Percentiles rank a stretch among this genome's conserved stretches.
phyloP scores from a whole-genome alignment of 2,113 vertebrate genomes.

The Gavia stellata region DNA sequence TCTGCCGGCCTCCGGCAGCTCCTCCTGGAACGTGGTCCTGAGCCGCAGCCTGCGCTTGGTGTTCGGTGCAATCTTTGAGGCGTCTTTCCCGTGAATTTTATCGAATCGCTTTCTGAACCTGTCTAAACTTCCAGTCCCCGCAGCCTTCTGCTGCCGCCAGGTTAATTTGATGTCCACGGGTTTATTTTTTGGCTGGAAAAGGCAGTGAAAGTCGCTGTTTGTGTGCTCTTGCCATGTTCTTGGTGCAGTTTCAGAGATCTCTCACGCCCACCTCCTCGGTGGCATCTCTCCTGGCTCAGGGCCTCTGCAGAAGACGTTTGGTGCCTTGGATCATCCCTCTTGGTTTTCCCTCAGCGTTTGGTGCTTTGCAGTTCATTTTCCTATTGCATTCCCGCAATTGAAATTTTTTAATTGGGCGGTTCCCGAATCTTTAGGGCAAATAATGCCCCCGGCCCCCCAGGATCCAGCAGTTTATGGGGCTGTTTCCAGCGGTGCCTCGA shows the following conservation, averaged over 20 bases:
- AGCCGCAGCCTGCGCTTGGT: accelerated
- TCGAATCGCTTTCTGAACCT: neutral
- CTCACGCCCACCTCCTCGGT: accelerated
- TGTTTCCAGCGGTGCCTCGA: neutral
- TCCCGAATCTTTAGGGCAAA: neutral
- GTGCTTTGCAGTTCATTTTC: neutral
- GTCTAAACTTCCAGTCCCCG: neutral
- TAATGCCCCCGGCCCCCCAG: neutral
- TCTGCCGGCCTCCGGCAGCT: neutral
- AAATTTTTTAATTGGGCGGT: neutral
- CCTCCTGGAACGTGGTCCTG: neutral
- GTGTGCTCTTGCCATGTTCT: neutral
- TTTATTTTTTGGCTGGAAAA: neutral
- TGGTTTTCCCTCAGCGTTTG: neutral
- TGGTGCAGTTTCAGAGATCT: neutral
- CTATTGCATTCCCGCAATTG: neutral
- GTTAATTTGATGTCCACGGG: neutral
- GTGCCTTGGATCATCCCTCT: neutral
- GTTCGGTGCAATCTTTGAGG: accelerated
- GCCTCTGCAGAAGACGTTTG: neutral
- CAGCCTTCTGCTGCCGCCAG: neutral
- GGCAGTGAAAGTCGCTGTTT: neutral
- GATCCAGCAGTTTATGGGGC: neutral
- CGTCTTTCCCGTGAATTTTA: neutral
- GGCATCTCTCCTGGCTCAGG: neutral